Base-by-base conservation (phyloP, 2,113 vertebrate species). In the Tragulus kanchil region DNA sequence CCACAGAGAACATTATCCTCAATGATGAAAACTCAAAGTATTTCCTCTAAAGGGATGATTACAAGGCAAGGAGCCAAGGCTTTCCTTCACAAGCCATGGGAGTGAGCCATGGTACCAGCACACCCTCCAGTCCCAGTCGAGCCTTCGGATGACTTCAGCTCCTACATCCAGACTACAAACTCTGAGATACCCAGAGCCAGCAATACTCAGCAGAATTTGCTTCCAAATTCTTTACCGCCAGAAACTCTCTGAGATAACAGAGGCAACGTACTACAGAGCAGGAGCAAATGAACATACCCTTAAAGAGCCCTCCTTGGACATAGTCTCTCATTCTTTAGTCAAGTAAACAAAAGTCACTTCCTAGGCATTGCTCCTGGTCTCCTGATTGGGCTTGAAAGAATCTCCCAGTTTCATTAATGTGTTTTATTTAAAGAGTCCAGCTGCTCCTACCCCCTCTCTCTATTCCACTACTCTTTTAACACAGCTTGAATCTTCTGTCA, bases 341-440 rank as follows among this genome's bases (percentile, higher is more conserved):
- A 90, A 61, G 79, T 2, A 16, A 42, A 77, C 61, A 77, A 87
- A 59, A 78, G 19, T 48, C 28, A 85, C 19, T 78, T 88, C 92
- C 59, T 25, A 67, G 31, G 8, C 48, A 52, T 61, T 71, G 83
- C 14, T 95, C 42, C 71, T 64, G 12, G 19, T 42, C 23, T 69
- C 90, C 65, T 82, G 42, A 58, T 2, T 92, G 58, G 81, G 26
- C 6, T 85, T 92, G 62, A 96, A 91, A 93, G 36, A 73, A 94
- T 81, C 65, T 84, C 59, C 23, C 16, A 67, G 28, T 78, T 82
- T 89, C 85, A 73, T 89, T 84, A 93, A 36, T 23, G 48, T 52
- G 56, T 59, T 78, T 96, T 92, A 96, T 81, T 97, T 96, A 95
- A 85, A 91, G 91, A 94, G 50, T 45, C 50, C 89, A 97, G 94